Base-by-base conservation (phyloP, 2,797 vertebrate genomes). In the Acropternis orthonyx region DNA sequence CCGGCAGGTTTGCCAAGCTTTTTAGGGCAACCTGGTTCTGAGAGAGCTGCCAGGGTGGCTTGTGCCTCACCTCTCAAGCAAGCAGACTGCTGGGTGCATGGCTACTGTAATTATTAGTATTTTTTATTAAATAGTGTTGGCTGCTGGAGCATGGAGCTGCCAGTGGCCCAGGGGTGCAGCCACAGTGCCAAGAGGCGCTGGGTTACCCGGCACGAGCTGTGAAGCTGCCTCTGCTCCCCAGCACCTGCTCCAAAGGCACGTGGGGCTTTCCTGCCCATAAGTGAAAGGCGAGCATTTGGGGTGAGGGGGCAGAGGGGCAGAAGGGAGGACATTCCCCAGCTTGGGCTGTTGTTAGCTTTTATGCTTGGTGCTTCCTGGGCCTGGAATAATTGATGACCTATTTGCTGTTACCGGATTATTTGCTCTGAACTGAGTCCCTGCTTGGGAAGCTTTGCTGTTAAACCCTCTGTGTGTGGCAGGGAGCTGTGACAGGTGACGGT, bases 381-480 rank as follows among this genome's bases (percentile, higher is more conserved):
- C 37, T 62, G 58, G 65, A 61, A 56, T 46, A 66, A 54, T 8
- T 62, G 17, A 22, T 6, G 55, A 59, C 12, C 10, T 58, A 1
- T 55, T 46, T 26, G 65, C 43, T 46, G 27, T 32, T 24, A 13
- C 2, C 10, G 6, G 51, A 61, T 27, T 30, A 9, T n/a, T 66
- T 48, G 32, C 34, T 61, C 41, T 1, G 7, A 48, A 21, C 2
- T 5, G 52, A 10, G 48, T 23, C 32, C 51, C 46, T 4, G 3
- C 43, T 58, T 5, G 54, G 22, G 62, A 65, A 65, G 41, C 41
- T 36, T 23, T 67, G 52, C 36, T 32, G 36, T 4, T 8, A 43
- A 72, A 17, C 7, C 15, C 17, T 27, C 19, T 0, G 0, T 0
- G 0, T 5, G 65, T 2, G 28, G 19, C 10, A 8, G 23, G n/a